Percentiles rank a stretch among this genome's conserved stretches.
Conservation (phyloP, 2,888 invertebrate genomes). For the Ptychoptera contaminata region DNA sequence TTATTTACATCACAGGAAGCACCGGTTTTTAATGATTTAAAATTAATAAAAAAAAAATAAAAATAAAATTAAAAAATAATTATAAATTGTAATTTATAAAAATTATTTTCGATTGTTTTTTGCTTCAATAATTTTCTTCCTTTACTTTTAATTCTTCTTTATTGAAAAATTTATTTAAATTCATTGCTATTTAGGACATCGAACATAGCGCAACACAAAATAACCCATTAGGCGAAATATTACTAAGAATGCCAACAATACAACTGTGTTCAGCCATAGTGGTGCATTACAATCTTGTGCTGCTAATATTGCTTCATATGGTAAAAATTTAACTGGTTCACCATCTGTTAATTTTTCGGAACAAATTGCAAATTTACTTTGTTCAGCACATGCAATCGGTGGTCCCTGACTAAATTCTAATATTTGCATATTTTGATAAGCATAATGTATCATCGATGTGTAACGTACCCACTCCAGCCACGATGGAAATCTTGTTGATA, state of each 20-base stretch:
- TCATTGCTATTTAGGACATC: conserved; percentile 39
- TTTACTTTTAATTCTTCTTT: too few relatives aligned
- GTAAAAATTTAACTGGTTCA: conserved; percentile 34
- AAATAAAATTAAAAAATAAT: too few relatives aligned
- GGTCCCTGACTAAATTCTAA: conserved; percentile 57
- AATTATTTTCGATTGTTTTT: too few relatives aligned
- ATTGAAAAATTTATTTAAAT: too few relatives aligned
- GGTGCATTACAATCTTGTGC: conserved; percentile 47
- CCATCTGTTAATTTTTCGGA: conserved; percentile 28
- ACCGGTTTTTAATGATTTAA: too few relatives aligned
- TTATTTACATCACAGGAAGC: too few relatives aligned
- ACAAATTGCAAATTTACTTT: conserved; percentile 50
- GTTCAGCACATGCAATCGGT: conserved; percentile 49
- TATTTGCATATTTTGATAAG: conserved; percentile 67
- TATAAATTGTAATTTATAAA: too few relatives aligned
- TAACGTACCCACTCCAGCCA: conserved; percentile 62
- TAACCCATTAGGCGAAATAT: conserved; percentile 58
- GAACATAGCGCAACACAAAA: conserved; percentile 51
- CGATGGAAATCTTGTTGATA: conserved; percentile 54
- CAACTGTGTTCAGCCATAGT: conserved; percentile 57
- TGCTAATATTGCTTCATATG: conserved; percentile 47
- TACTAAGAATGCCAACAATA: conserved; percentile 50
- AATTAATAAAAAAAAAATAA: too few relatives aligned
- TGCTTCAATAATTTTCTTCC: too few relatives aligned
- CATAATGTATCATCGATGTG: conserved; percentile 62